These are phyloP conservation scores for Plagodis dolabraria DNA, from an alignment of 2,888 invertebrate genomes.

Conservation along the genomic window DNA sequence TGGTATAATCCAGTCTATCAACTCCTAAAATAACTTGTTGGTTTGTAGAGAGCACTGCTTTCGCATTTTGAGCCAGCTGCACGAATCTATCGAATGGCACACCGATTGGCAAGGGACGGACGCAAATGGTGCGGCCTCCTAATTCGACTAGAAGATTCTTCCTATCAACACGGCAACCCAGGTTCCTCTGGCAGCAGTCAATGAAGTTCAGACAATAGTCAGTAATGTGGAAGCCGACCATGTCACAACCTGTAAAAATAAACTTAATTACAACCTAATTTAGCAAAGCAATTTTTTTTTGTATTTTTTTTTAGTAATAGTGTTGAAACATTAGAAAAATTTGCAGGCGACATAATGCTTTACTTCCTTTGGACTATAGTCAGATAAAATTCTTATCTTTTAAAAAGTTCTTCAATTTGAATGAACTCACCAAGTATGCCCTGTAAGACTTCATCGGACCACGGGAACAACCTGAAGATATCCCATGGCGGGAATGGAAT, in stretches of 20 bases:
- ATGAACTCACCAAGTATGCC: conserved; percentile 90
- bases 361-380: no score
- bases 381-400: no score
- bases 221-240: conserved; percentile 96
- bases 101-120: conserved; percentile 94
- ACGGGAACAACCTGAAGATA: conserved; percentile 94
- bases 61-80: conserved; percentile 89
- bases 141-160: conserved; percentile 94
- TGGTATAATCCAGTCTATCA: conserved; percentile 95
- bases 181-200: conserved; percentile 94
- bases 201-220: conserved; percentile 96
- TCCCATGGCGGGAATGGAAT: conserved; percentile 98
- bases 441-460: conserved; percentile 97
- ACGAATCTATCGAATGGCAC: conserved; percentile 95
- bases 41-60: conserved; percentile 88
- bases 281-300: no score
- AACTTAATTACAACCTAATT: conserved; percentile 9
- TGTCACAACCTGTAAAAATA: conserved; percentile 89
- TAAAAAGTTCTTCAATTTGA: neutral
- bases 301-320: no score
- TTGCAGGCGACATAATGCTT: no score
- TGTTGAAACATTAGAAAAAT: no score
- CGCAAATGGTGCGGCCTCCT: conserved; percentile 93
- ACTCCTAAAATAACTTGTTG: conserved; percentile 94
- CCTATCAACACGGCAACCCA: conserved; percentile 95